These are phyloP conservation scores for Porites evermanni DNA, from an alignment of 92 coral and sea anemone genomes.

Conservation along the genomic window DNA sequence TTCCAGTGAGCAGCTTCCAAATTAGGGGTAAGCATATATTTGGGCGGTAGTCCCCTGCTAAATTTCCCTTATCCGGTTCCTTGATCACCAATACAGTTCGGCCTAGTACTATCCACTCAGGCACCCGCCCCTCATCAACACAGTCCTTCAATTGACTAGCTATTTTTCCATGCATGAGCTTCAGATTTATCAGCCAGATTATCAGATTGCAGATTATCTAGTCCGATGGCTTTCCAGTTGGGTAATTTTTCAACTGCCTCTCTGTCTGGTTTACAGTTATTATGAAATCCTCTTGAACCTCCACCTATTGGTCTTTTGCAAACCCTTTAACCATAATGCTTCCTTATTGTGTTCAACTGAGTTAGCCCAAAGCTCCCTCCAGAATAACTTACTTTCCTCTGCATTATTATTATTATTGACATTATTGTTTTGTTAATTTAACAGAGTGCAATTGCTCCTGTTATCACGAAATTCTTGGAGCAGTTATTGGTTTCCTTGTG, in stretches of 20 bases:
- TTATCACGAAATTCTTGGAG: not conserved
- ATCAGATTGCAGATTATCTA: not conserved
- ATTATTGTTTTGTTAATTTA: not conserved
- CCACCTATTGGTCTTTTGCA: no score
- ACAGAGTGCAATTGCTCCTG: not conserved
- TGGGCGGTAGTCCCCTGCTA: conserved; percentile 6
- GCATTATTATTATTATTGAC: no score
- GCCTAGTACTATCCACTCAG: conserved; percentile 7
- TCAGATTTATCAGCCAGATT: conserved; percentile 5
- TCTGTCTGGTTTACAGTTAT: no score
- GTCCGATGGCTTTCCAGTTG: no score
- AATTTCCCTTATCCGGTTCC: not conserved
- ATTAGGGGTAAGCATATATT: not conserved
- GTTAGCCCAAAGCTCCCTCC: no score
- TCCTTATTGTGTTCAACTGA: no score
- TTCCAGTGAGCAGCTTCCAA: not conserved
- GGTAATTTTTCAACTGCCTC: no score
- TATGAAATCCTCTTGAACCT: no score
- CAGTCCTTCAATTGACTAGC: not conserved
- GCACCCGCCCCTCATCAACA: not conserved
- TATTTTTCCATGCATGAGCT: not conserved
- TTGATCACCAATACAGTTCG: not conserved
- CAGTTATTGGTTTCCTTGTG: not conserved
- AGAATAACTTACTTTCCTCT: no score
- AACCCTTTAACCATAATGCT: no score